A percentile compares a stretch with the other conserved stretches of the same genome.
Conservation (phyloP, 2,888 invertebrate species). For the Pseudococcus viburni region DNA sequence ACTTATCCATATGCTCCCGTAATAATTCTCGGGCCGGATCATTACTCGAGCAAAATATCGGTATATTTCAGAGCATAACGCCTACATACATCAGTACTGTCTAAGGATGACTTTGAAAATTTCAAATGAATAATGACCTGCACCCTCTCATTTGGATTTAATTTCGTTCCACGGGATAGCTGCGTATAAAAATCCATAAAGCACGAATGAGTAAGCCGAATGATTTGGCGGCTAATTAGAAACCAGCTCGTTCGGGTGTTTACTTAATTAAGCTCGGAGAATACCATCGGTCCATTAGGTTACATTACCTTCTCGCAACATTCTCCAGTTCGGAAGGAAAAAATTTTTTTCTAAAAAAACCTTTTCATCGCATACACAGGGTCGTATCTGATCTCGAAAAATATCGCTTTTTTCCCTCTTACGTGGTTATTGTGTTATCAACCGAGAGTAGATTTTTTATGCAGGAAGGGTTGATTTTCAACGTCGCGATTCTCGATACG, state of each 20-base stretch:
- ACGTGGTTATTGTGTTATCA: neutral
- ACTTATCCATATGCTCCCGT: neutral
- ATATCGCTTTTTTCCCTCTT: neutral
- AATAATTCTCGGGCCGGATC: neutral
- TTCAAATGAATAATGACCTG: conserved; percentile 31
- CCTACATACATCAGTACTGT: neutral
- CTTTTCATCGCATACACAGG: neutral
- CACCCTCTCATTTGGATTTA: conserved; percentile 18
- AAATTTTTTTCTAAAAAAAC: neutral
- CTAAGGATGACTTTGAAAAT: conserved; percentile 28
- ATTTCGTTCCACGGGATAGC: neutral
- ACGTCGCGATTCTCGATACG: conserved; percentile 5
- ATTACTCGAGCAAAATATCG: conserved; percentile 13
- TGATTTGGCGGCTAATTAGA: neutral
- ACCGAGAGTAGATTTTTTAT: neutral
- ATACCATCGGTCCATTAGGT: neutral
- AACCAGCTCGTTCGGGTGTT: neutral
- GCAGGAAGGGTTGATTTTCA: neutral
- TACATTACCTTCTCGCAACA: neutral
- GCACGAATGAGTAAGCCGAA: neutral
- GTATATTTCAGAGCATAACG: neutral
- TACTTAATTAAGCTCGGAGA: neutral
- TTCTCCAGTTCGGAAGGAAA: neutral
- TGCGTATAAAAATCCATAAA: neutral
- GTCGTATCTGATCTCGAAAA: neutral